phyloP scores from a whole-genome alignment of 2,888 invertebrate species.

The Ceramica pisi region DNA sequence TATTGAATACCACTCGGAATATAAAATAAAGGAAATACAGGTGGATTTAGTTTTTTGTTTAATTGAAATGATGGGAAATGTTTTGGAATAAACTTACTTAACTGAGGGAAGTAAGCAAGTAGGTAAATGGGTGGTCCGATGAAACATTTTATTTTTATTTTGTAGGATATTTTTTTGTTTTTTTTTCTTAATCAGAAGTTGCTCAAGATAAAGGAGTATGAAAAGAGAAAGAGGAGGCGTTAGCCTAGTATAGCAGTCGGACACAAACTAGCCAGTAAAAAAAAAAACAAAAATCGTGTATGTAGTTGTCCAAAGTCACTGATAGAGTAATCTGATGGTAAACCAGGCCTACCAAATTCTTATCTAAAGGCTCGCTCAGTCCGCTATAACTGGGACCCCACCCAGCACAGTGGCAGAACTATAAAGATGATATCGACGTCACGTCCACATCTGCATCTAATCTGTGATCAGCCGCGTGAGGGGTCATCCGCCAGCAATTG shows the following conservation, averaged over 20 bases:
- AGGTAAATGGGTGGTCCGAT: no score
- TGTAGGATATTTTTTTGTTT: no score
- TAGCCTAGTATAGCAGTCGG: no score
- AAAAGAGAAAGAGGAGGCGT: no score
- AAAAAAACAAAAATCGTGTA: neutral
- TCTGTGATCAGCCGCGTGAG: conserved; percentile 71
- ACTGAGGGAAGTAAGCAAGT: no score
- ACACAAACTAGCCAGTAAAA: no score
- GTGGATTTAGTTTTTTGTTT: neutral
- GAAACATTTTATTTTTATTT: no score
- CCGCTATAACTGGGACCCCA: conserved; percentile 64
- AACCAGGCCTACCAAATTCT: neutral
- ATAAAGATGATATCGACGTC: conserved; percentile 77
- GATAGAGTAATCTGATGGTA: no score
- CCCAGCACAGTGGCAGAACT: conserved; percentile 62
- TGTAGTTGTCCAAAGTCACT: no score
- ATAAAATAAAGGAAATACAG: neutral
- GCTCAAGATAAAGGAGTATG: no score
- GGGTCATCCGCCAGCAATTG: conserved; percentile 72
- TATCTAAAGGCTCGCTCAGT: neutral
- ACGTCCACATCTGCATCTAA: conserved; percentile 80
- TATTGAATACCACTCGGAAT: conserved; percentile 1
- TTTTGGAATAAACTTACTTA: neutral
- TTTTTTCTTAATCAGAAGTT: no score
- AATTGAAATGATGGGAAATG: neutral